A percentile compares a stretch with the other conserved stretches of the same genome.
phyloP scores from a whole-genome alignment of 2,888 invertebrate genomes.

The Imbricaverruca yamaguchii region DNA sequence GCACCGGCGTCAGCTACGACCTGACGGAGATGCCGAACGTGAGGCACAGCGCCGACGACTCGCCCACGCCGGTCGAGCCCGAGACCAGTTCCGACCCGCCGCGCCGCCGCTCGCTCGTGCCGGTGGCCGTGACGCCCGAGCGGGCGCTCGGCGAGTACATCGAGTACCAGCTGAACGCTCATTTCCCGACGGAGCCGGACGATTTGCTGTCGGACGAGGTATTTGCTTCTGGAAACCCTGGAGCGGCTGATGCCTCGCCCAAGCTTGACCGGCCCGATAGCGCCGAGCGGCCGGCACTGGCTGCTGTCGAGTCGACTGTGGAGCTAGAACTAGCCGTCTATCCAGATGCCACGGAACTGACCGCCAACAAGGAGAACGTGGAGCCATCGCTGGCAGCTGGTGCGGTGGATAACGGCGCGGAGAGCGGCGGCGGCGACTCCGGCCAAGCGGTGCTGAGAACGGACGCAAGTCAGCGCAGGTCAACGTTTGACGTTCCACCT shows the following conservation, averaged over 20 bases:
- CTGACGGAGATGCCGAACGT: background rate
- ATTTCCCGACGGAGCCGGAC: background rate
- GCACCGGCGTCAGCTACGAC: background rate
- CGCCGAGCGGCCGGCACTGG: background rate
- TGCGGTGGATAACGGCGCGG: background rate
- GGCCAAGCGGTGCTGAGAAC: background rate
- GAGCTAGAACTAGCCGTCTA: background rate
- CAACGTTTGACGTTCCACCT: background rate
- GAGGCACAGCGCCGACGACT: background rate
- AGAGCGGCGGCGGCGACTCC: background rate
- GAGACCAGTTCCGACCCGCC: background rate
- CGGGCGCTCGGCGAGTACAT: conserved; percentile 13
- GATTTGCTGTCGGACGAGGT: background rate
- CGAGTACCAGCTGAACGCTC: background rate
- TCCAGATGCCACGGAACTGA: background rate
- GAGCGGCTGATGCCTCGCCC: background rate
- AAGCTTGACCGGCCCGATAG: background rate
- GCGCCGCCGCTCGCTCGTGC: background rate
- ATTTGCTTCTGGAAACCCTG: background rate
- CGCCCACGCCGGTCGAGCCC: background rate
- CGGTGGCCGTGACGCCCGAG: background rate
- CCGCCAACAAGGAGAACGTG: background rate
- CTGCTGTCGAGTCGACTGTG: background rate
- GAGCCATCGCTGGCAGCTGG: background rate
- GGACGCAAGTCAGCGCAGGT: background rate